Evolutionary conservation across 2,888 invertebrate species (phyloP).

Genomic region (Polymixis flavicincta): DNA sequence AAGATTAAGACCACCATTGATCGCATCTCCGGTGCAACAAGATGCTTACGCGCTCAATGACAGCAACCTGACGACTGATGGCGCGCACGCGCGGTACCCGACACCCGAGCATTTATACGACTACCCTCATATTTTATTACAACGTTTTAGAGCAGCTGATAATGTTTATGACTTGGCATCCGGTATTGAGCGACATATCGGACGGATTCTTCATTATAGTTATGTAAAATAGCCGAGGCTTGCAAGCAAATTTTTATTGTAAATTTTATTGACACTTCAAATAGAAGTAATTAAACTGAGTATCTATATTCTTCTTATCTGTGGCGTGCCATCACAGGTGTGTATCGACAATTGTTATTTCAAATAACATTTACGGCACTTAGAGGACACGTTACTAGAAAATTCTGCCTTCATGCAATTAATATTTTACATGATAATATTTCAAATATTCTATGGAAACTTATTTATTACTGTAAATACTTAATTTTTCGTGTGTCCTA

Average conservation of each 20-base stretch:
- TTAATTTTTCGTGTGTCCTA: not conserved
- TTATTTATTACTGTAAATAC: not conserved
- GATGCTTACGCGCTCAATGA: slow-evolving; percentile 66
- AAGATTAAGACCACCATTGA: slow-evolving; percentile 51
- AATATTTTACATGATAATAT: not conserved
- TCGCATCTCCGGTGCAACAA: slow-evolving; percentile 60
- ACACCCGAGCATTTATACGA: slow-evolving; percentile 75
- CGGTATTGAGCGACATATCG: slow-evolving; percentile 70
- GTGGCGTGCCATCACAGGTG: slow-evolving; percentile 64
- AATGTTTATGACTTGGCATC: slow-evolving; percentile 76
- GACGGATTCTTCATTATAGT: slow-evolving; percentile 69
- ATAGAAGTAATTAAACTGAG: slow-evolving; percentile 66
- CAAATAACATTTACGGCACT: slow-evolving; percentile 53
- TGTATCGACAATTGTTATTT: slow-evolving; percentile 60
- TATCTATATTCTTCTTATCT: slow-evolving; percentile 61
- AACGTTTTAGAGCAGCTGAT: slow-evolving; percentile 75
- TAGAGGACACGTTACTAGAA: slow-evolving; percentile 57
- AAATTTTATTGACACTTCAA: slow-evolving; percentile 67
- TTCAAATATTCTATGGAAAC: not conserved
- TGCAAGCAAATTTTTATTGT: slow-evolving; percentile 64
- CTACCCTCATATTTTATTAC: slow-evolving; percentile 79
- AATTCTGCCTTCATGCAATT: slow-evolving; percentile 32
- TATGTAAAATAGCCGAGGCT: slow-evolving; percentile 68
- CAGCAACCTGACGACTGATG: slow-evolving; percentile 72
- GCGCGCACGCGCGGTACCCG: slow-evolving; percentile 80